These are phyloP conservation scores for Cecropterus lyciades DNA, from an alignment of 1,140 invertebrate genomes.

Conservation along the genomic window DNA sequence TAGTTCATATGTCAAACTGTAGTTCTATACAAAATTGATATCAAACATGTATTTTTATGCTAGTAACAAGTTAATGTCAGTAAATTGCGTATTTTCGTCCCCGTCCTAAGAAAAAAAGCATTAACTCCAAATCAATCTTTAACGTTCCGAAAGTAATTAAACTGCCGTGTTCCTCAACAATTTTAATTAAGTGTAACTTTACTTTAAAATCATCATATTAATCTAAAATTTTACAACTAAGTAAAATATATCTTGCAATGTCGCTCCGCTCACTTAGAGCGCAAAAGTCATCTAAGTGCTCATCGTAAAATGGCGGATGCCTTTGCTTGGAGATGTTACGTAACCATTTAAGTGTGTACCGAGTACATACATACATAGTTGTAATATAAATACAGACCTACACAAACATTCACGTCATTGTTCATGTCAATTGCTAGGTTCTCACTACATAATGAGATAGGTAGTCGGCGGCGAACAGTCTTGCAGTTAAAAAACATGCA, in stretches of 20 bases:
- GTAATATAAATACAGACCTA: constrained; percentile 45
- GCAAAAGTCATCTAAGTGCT: constrained; percentile 57
- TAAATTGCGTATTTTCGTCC: too few relatives aligned
- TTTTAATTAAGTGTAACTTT: too few relatives aligned
- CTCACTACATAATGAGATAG: constrained; percentile 61
- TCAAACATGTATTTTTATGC: too few relatives aligned
- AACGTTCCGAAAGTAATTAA: too few relatives aligned
- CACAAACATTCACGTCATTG: constrained; percentile 54
- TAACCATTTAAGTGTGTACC: constrained; percentile 39
- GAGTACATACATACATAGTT: constrained; percentile 5
- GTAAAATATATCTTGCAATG: constrained; percentile 7
- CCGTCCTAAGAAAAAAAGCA: too few relatives aligned
- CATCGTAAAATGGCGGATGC: constrained; percentile 67
- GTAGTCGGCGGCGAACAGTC: constrained; percentile 28
- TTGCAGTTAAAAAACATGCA: constrained; percentile 57
- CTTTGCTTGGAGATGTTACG: constrained; percentile 54
- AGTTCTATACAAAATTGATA: too few relatives aligned
- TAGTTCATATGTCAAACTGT: too few relatives aligned
- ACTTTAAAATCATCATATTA: too few relatives aligned
- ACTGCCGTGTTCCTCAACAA: too few relatives aligned
- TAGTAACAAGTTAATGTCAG: too few relatives aligned
- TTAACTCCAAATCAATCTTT: too few relatives aligned
- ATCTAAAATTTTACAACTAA: too few relatives aligned
- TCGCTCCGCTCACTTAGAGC: constrained; percentile 57
- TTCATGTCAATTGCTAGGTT: constrained; percentile 62